These are phyloP conservation scores for Lateolabrax maculatus DNA, from an alignment of 2,797 vertebrate species.

Conservation along the genomic window DNA sequence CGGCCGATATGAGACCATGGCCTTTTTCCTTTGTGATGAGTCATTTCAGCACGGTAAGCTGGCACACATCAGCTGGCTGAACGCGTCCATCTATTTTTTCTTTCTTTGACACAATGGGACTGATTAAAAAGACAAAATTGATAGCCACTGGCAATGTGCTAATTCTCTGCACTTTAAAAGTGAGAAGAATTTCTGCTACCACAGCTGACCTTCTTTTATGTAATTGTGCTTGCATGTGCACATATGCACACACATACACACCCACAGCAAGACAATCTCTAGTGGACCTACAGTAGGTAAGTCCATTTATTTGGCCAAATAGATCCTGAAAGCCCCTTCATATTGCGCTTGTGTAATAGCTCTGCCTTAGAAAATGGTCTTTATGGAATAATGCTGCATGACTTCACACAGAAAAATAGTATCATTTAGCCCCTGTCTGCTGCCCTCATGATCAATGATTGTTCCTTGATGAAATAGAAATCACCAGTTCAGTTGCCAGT, in stretches of 20 bases:
- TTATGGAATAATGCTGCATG: slow-evolving; percentile 30
- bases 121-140: slow-evolving; percentile 81
- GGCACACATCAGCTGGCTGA: slow-evolving; percentile 2
- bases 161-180: slow-evolving; percentile 60
- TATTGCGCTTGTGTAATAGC: slow-evolving; percentile 36
- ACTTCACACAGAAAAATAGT: slow-evolving; percentile 25
- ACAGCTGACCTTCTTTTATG: slow-evolving; percentile 53
- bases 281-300: slow-evolving; percentile 28
- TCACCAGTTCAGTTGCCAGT: slow-evolving; percentile 19
- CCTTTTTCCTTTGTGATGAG: slow-evolving; percentile 35
- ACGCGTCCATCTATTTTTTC: slow-evolving; percentile 54
- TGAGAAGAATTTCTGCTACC: slow-evolving; percentile 40
- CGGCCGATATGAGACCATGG: not conserved
- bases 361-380: slow-evolving; percentile 38
- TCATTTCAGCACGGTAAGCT: slow-evolving; percentile 32
- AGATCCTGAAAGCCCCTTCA: slow-evolving; percentile 37
- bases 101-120: slow-evolving; percentile 74
- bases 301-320: slow-evolving; percentile 54
- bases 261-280: slow-evolving; percentile 24
- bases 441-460: slow-evolving; percentile 41
- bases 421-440: slow-evolving; percentile 25
- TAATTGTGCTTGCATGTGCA: slow-evolving; percentile 18
- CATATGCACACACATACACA: not conserved
- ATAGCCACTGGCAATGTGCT: slow-evolving; percentile 62
- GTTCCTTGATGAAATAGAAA: slow-evolving; percentile 32